Evolutionary conservation across 1,140 invertebrate genomes (phyloP).

Genomic region (Kradibia gibbosae): DNA sequence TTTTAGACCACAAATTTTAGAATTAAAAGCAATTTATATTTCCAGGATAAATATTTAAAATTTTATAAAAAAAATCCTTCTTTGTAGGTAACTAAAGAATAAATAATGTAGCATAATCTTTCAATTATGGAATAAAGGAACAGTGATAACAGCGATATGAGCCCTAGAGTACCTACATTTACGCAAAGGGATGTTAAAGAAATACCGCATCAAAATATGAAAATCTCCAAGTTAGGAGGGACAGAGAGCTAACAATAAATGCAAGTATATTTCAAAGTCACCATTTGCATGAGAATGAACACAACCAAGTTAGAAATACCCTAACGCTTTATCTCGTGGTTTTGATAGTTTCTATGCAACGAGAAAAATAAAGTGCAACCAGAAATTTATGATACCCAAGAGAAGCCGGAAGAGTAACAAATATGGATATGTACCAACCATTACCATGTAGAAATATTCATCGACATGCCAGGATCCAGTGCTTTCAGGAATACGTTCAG

Average conservation of each 20-base stretch:
- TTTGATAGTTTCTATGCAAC: not conserved
- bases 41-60: too few species aligned
- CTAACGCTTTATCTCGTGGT: not conserved
- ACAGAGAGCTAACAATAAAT: not conserved
- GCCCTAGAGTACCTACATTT: too few species aligned
- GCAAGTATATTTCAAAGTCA: conserved; percentile 20
- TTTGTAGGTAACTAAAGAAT: too few species aligned
- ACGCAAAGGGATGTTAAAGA: not conserved
- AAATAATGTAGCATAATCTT: too few species aligned
- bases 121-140: not conserved
- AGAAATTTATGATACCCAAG: not conserved
- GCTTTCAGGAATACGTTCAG: too few species aligned
- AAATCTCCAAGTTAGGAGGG: conserved; percentile 47
- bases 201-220: conserved; percentile 1
- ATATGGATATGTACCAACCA: too few species aligned
- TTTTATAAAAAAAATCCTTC: too few species aligned
- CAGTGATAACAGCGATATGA: too few species aligned
- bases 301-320: not conserved
- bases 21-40: too few species aligned
- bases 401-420: not conserved
- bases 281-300: conserved; percentile 26
- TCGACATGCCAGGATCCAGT: too few species aligned
- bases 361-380: conserved; percentile 7
- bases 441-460: too few species aligned
- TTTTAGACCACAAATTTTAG: too few species aligned